Evolutionary conservation across 2,888 invertebrate species (phyloP).

Genomic region (Epinotia nisella): DNA sequence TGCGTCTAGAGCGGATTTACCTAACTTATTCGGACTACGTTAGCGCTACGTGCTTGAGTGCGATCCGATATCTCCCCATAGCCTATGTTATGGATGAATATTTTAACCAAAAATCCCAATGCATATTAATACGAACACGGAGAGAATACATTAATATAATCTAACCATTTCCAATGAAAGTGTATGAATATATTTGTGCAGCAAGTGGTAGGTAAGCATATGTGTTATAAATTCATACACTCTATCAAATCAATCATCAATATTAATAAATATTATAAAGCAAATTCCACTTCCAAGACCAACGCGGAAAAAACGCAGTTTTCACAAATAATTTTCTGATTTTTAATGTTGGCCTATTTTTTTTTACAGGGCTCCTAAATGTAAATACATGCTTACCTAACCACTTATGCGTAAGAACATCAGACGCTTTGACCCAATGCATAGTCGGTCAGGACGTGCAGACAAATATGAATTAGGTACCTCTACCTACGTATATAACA

Average conservation of each 20-base stretch:
- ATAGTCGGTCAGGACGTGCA: constrained; percentile 25
- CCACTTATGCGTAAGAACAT: background rate
- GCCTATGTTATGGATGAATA: constrained; percentile 15
- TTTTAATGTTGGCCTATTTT: background rate
- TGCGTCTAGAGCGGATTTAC: constrained; percentile 75
- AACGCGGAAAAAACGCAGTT: background rate
- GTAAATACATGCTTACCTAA: background rate
- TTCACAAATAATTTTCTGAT: background rate
- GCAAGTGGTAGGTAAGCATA: background rate
- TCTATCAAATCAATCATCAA: background rate
- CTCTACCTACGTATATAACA: background rate
- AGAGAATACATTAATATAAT: background rate
- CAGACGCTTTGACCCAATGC: background rate
- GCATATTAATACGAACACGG: background rate
- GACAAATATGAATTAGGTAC: constrained; percentile 6
- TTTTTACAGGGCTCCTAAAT: background rate
- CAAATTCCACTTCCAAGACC: background rate
- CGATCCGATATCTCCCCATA: constrained; percentile 55
- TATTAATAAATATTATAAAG: background rate
- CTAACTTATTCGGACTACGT: constrained; percentile 79
- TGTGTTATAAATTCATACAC: background rate
- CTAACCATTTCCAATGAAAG: background rate
- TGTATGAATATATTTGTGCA: background rate
- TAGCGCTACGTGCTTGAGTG: constrained; percentile 65
- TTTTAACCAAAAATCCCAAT: constrained; percentile 32